Evolutionary conservation across 2,888 invertebrate species (phyloP).

Genomic region (Dryomyza anilis): DNA sequence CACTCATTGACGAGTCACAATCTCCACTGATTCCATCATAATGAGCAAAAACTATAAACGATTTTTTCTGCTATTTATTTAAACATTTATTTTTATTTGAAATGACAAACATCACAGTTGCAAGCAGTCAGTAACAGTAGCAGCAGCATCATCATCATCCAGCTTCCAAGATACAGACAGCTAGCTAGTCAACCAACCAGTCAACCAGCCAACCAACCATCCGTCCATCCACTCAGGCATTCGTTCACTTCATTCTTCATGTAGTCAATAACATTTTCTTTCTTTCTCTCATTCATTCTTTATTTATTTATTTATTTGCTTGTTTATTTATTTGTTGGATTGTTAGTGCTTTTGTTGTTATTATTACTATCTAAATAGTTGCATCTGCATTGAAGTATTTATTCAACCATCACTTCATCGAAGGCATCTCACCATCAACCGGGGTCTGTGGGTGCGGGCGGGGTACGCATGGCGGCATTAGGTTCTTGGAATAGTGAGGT

Average conservation of each 20-base stretch:
- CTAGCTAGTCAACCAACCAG: not conserved
- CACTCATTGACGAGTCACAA: not conserved
- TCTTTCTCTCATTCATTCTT: not conserved
- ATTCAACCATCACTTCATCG: not conserved
- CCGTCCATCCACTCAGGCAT: too few species aligned
- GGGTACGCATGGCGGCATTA: not conserved
- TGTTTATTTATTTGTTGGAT: not conserved
- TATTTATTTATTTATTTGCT: slow-evolving; percentile 1
- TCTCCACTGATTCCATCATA: slow-evolving; percentile 7
- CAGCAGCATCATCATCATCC: too few species aligned
- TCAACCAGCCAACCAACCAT: slow-evolving; percentile 4
- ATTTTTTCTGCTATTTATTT: slow-evolving; percentile 13
- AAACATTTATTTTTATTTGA: not conserved
- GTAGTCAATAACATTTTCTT: slow-evolving; percentile 6
- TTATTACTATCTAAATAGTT: not conserved
- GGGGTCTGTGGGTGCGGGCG: not conserved
- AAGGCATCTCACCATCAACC: not conserved
- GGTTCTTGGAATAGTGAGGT: not conserved
- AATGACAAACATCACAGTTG: not conserved
- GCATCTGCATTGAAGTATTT: not conserved
- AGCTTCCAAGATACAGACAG: slow-evolving; percentile 32
- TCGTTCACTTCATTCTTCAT: too few species aligned
- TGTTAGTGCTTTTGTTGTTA: slow-evolving; percentile 1
- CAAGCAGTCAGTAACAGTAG: too few species aligned
- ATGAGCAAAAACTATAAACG: slow-evolving; percentile 24